Base-by-base conservation (phyloP, 1,140 invertebrate genomes). In the Ooceraea biroi region DNA sequence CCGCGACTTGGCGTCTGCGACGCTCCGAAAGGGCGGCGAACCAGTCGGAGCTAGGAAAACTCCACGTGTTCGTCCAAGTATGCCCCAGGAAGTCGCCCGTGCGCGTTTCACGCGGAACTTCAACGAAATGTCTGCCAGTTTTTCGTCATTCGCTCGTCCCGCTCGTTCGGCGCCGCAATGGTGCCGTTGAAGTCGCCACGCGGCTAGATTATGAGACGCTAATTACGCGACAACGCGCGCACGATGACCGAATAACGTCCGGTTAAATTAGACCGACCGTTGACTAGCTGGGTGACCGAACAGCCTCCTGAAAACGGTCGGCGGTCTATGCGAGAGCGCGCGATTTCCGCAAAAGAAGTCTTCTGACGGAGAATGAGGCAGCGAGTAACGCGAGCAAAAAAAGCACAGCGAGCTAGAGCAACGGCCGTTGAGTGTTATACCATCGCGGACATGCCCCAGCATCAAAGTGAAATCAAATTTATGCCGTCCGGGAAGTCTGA, bases 211-310 rank as follows among this genome's bases (percentile, higher is more conserved):
- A 93, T 89, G 86, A 85, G 71, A 86, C 85, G 87, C 89, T 94
- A 93, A 94, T 94, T 93, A 92, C 88, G 89, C 92, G 92, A 90
- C 91, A 92, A 93, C 84, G 90, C 89, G 88, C 88, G 68, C 82
- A 83, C 88, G 85, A 90, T 88, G 86, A 83, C 85, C 91, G 85
- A 89, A 85, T 92, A 93, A 91, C 87, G 91, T 91, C 87, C 74
- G 88, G 83, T 92, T 88, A 91, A 92, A 91, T 92, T 92, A 90
- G 88, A 85, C 88, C 85, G 89, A 92, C 61, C 55, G 83, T 48
- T 77, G 85, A 85, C 74, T 84, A 83, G 61, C 36, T 73, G 58
- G 46, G 84, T 73, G 61, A 48, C 69, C 50, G 61, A 50, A 55
- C 30, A 41, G 36, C 66, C 7, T 85, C 82, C 80, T 85, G 78